These are phyloP conservation scores for Avahi laniger DNA, from an alignment of 2,797 vertebrate species.

Conservation along the genomic window DNA sequence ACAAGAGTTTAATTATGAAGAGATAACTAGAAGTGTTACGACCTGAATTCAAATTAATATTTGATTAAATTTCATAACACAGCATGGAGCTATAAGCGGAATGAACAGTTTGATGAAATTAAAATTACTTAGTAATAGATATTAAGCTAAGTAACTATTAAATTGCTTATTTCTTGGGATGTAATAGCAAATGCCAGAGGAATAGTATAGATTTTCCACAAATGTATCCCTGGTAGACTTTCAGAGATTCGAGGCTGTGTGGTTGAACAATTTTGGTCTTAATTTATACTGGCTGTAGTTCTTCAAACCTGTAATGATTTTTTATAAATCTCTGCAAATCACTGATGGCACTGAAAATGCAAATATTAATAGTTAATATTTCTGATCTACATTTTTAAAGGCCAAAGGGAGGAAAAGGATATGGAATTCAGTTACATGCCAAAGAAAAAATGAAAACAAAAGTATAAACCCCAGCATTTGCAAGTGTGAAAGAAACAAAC, in stretches of 20 bases:
- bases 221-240: neutral
- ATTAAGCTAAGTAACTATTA: slow-evolving; percentile 75
- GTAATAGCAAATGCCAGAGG: slow-evolving; percentile 41
- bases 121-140: slow-evolving; percentile 83
- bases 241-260: neutral
- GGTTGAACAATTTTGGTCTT: neutral
- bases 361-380: neutral
- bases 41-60: slow-evolving; percentile 86
- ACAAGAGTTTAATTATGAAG: slow-evolving; percentile 84
- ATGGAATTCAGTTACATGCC: neutral
- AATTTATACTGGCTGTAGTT: neutral
- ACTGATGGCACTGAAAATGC: neutral
- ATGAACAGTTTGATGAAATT: slow-evolving; percentile 80
- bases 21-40: slow-evolving; percentile 84
- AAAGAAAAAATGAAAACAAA: neutral
- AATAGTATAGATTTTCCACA: slow-evolving; percentile 48
- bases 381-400: neutral
- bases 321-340: slow-evolving; percentile 26
- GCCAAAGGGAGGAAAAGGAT: neutral
- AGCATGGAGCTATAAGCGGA: slow-evolving; percentile 75
- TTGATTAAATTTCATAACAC: slow-evolving; percentile 85
- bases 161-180: slow-evolving; percentile 64
- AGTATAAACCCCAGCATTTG: neutral
- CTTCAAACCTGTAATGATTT: neutral
- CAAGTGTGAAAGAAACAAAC: slow-evolving; percentile 6